A percentile compares a stretch with the other conserved stretches of the same genome.
Evolutionary conservation across 1,140 invertebrate species (phyloP).

Genomic region (Pachyrhynchus sulphureomaculatus): DNA sequence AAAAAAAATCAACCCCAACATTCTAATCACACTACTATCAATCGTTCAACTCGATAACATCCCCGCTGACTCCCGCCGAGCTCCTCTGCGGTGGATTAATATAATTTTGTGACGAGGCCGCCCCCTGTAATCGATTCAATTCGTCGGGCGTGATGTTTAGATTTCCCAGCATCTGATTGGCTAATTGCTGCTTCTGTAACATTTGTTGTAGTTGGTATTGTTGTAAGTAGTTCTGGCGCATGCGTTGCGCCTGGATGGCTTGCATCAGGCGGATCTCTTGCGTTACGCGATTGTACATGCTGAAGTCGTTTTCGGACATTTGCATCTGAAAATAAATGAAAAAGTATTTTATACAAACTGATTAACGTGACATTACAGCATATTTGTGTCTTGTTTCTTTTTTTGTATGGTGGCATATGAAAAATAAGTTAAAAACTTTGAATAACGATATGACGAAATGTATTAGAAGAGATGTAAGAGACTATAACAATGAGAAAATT

Average conservation of each 20-base stretch:
- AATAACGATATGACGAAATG: too few relatives aligned
- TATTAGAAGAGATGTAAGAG: too few relatives aligned
- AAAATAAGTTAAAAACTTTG: too few relatives aligned
- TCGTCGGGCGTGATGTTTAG: constrained; percentile 23
- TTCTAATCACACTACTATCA: constrained; percentile 6
- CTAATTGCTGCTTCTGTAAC: constrained; percentile 40
- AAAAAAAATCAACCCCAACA: too few relatives aligned
- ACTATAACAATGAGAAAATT: too few relatives aligned
- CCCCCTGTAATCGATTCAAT: constrained; percentile 3
- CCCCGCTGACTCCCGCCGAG: neutral
- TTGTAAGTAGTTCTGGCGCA: constrained; percentile 41
- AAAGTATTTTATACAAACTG: neutral
- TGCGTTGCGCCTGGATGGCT: constrained; percentile 27
- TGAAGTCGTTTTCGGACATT: constrained; percentile 35
- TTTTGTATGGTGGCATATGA: too few relatives aligned
- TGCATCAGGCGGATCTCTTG: constrained; percentile 37
- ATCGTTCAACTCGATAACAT: constrained; percentile 39
- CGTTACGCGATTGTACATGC: constrained; percentile 31
- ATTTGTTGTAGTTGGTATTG: constrained; percentile 40
- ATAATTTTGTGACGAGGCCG: neutral
- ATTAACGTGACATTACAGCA: too few relatives aligned
- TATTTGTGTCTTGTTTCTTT: too few relatives aligned
- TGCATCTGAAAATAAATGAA: constrained; percentile 29
- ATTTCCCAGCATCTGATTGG: constrained; percentile 29
- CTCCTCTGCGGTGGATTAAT: neutral